phyloP scores from a whole-genome alignment of 92 coral and sea anemone species.

The Parazoanthus swiftii region DNA sequence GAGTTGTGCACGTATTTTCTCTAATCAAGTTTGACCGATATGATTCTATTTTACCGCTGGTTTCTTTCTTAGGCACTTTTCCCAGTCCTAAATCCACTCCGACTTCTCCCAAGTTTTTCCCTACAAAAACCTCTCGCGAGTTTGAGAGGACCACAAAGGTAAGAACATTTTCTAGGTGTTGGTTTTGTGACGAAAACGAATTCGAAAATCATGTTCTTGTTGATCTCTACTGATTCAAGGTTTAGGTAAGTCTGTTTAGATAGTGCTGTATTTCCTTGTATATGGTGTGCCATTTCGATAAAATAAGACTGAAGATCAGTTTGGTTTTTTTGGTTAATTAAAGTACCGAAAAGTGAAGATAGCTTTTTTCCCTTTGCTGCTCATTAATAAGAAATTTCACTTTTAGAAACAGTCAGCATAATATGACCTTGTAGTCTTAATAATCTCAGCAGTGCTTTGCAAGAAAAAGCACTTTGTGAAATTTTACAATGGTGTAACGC shows the following conservation, averaged over 20 bases:
- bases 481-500: neutral
- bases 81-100: slow-evolving; percentile 13
- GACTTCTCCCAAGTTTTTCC: slow-evolving; percentile 19
- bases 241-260: neutral
- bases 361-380: too few species aligned
- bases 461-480: neutral
- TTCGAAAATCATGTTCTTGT: too few species aligned
- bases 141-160: slow-evolving; percentile 16
- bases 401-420: neutral
- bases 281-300: neutral
- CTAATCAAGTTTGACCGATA: neutral
- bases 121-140: neutral
- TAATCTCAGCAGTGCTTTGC: neutral
- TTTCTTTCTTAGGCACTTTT: neutral
- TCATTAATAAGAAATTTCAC: too few species aligned
- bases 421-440: too few species aligned
- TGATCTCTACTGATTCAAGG: neutral
- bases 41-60: neutral
- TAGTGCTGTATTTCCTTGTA: neutral
- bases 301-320: too few species aligned
- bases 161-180: neutral
- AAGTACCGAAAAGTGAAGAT: neutral
- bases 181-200: neutral
- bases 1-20: neutral
- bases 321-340: neutral